Percentiles rank a stretch among this genome's conserved stretches.
These are phyloP conservation scores for Percopsis transmontana DNA, from an alignment of 2,113 vertebrate species.

Conservation along the genomic window DNA sequence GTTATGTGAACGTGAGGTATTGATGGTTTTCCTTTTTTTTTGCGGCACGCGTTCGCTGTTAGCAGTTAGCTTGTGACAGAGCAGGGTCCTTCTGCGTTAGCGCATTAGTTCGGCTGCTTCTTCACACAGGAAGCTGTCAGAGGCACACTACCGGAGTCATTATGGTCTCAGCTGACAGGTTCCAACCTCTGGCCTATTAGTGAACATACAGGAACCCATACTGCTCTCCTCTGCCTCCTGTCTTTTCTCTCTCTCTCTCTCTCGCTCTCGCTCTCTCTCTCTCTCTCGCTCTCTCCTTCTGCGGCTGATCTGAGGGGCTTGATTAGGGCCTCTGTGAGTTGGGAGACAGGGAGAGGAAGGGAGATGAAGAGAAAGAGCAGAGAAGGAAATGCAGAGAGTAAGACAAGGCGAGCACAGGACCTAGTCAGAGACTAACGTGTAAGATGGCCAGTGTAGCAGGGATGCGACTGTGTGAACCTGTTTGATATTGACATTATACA, in stretches of 20 bases:
- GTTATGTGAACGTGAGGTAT: neutral
- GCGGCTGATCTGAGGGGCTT: conserved; percentile 58
- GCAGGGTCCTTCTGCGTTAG: conserved; percentile 36
- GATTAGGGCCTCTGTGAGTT: conserved; percentile 66
- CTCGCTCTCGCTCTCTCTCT: conserved; percentile 3
- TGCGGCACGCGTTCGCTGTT: neutral
- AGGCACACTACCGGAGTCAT: conserved; percentile 50
- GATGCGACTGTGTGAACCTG: conserved; percentile 4
- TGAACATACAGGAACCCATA: conserved; percentile 51
- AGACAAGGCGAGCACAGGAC: neutral
- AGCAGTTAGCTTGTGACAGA: conserved; percentile 50
- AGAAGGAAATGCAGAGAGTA: neutral
- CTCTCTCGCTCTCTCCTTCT: conserved; percentile 42
- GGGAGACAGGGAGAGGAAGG: conserved; percentile 48
- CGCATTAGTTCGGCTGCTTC: conserved; percentile 40
- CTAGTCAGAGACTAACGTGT: conserved; percentile 1
- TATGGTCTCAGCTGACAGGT: conserved; percentile 63
- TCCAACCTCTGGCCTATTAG: conserved; percentile 71
- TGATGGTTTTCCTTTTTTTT: neutral
- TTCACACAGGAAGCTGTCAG: conserved; percentile 52
- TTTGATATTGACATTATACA: conserved; percentile 7
- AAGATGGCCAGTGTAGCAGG: neutral
- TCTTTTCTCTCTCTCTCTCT: conserved; percentile 11
- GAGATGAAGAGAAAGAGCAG: neutral
- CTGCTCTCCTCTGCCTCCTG: conserved; percentile 6